Percentiles rank a stretch among this genome's conserved stretches.
phyloP scores from a whole-genome alignment of 2,888 invertebrate species.

The Biston stratarius region DNA sequence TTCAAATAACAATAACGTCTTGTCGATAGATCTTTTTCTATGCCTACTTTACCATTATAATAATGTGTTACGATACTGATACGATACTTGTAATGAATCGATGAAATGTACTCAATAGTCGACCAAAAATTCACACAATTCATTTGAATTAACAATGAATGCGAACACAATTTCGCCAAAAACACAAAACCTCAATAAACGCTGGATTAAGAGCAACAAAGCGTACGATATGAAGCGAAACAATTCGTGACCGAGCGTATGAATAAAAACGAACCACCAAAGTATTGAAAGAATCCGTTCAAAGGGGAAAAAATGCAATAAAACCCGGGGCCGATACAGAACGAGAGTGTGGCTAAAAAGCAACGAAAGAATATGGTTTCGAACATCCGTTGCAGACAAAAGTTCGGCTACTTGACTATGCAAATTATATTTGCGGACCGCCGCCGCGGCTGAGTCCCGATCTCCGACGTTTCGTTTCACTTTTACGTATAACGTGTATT shows the following conservation, averaged over 20 bases:
- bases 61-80: background rate
- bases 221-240: slow-evolving; percentile 77
- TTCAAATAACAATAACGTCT: slow-evolving; percentile 22
- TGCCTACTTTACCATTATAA: background rate
- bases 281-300: slow-evolving; percentile 86
- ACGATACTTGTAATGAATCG: background rate
- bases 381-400: slow-evolving; percentile 85
- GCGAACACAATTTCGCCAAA: slow-evolving; percentile 33
- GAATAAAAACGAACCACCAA: slow-evolving; percentile 84
- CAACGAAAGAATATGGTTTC: slow-evolving; percentile 84
- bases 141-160: slow-evolving; percentile 13
- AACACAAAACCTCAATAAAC: slow-evolving; percentile 44
- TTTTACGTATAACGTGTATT: slow-evolving; percentile 83
- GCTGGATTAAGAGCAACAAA: slow-evolving; percentile 65
- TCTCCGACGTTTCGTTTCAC: slow-evolving; percentile 85
- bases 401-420: slow-evolving; percentile 86
- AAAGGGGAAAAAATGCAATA: slow-evolving; percentile 86
- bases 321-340: slow-evolving; percentile 79
- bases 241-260: slow-evolving; percentile 82
- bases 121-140: background rate
- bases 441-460: slow-evolving; percentile 81
- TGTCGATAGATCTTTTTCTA: slow-evolving; percentile 23
- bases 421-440: slow-evolving; percentile 87
- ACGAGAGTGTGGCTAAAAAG: slow-evolving; percentile 84
- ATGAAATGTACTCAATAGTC: background rate